These are phyloP conservation scores for Prunella strophiata DNA, from an alignment of 2,797 vertebrate species.

Conservation along the genomic window DNA sequence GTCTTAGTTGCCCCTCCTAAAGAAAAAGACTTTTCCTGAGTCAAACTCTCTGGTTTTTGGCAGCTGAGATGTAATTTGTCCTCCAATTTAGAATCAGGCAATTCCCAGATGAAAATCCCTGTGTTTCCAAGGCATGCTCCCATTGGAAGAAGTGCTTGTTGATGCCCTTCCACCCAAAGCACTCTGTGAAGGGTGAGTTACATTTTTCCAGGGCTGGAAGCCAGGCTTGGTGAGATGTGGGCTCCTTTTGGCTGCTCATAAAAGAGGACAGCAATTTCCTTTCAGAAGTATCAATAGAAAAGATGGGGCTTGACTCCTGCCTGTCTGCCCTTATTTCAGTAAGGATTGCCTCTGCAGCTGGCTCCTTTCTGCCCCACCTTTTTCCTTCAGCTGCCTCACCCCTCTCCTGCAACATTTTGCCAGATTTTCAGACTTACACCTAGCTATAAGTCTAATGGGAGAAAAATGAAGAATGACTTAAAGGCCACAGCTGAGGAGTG, in stretches of 20 bases:
- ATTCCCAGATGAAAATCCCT: not conserved
- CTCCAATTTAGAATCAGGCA: not conserved
- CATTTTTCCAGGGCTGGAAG: not conserved
- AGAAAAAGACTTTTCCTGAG: not conserved
- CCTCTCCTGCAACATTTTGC: not conserved
- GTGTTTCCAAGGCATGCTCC: not conserved
- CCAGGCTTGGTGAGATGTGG: not conserved
- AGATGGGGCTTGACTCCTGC: not conserved
- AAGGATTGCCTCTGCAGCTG: rapidly evolving
- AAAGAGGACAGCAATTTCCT: not conserved
- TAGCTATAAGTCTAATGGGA: not conserved
- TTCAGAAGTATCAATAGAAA: not conserved
- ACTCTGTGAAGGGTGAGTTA: not conserved
- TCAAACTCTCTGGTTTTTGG: not conserved
- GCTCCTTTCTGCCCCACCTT: not conserved
- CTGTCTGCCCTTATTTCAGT: not conserved
- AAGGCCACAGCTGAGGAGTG: not conserved
- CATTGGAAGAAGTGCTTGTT: not conserved
- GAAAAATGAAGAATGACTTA: not conserved
- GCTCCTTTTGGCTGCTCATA: not conserved
- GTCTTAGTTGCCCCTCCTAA: not conserved
- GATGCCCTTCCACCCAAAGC: not conserved
- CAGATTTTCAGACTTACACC: not conserved
- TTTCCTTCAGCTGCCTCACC: not conserved
- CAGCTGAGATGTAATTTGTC: not conserved